Conservation (phyloP, 2,888 invertebrate species). For the Campoplex capitator region DNA sequence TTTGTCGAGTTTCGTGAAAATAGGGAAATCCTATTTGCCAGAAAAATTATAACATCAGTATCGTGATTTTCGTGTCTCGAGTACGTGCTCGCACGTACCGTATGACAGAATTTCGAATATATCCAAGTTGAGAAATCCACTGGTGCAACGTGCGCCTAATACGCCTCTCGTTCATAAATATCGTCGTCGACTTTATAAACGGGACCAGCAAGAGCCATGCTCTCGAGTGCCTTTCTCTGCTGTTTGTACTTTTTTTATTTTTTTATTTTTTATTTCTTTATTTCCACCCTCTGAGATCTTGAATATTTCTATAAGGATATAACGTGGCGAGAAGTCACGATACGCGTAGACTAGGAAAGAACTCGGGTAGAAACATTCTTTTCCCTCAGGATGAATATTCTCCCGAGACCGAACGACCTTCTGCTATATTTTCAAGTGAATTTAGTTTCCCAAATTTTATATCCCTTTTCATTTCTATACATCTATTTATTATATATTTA, state of each 20-base stretch:
- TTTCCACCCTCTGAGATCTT: neutral
- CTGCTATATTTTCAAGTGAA: conserved; percentile 9
- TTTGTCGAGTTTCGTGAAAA: conserved; percentile 15
- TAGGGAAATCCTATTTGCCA: neutral
- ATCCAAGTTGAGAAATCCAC: conserved; percentile 32
- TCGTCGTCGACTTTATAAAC: conserved; percentile 26
- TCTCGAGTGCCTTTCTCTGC: conserved; percentile 22
- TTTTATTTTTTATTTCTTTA: neutral
- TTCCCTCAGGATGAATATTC: neutral
- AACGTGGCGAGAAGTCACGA: conserved; percentile 18
- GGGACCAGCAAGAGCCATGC: conserved; percentile 19
- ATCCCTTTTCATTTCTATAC: neutral
- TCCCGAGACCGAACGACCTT: conserved; percentile 18
- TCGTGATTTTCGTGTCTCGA: conserved; percentile 15
- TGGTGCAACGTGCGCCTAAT: conserved; percentile 45
- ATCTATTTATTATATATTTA: neutral
- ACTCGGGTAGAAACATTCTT: conserved; percentile 27
- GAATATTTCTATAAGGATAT: conserved; percentile 44
- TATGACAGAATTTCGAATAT: conserved; percentile 46
- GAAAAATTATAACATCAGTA: conserved; percentile 34
- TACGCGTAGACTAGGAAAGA: neutral
- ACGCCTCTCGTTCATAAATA: conserved; percentile 59
- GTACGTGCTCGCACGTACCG: conserved; percentile 30
- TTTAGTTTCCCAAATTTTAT: neutral
- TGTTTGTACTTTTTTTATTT: conserved; percentile 10